Evolutionary conservation across 2,113 vertebrate genomes (phyloP).

Genomic region (Crypturellus undulatus): DNA sequence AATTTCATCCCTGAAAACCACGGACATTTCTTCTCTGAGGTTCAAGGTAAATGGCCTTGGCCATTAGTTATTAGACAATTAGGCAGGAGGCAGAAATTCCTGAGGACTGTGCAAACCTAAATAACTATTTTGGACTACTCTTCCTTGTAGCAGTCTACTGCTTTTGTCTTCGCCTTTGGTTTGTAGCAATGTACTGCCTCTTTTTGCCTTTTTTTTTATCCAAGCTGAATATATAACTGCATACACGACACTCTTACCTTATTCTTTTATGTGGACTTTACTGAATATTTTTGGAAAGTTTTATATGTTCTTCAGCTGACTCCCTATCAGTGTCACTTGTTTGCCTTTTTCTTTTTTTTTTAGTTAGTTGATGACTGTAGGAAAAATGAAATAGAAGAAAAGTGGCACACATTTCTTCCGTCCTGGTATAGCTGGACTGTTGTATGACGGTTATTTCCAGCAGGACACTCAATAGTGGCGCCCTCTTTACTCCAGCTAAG

Average conservation of each 20-base stretch:
- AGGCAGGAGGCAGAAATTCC: neutral
- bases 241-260: neutral
- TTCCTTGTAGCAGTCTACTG: neutral
- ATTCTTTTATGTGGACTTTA: neutral
- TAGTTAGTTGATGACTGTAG: neutral
- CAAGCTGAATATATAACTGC: neutral
- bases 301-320: neutral
- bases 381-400: neutral
- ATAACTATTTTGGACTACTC: neutral
- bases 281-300: neutral
- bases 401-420: rapidly evolving
- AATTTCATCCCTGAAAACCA: neutral
- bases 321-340: neutral
- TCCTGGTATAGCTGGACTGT: neutral
- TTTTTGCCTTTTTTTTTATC: neutral
- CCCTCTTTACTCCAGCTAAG: neutral
- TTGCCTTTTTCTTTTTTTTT: neutral
- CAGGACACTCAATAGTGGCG: neutral
- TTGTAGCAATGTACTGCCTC: neutral
- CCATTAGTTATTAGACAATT: neutral
- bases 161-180: neutral
- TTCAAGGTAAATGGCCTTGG: neutral
- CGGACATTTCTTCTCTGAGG: neutral
- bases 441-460: neutral
- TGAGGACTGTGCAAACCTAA: neutral